Percentiles rank a stretch among this genome's conserved stretches.
phyloP scores from a whole-genome alignment of 2,888 invertebrate species.

The Hermodice carunculata region DNA sequence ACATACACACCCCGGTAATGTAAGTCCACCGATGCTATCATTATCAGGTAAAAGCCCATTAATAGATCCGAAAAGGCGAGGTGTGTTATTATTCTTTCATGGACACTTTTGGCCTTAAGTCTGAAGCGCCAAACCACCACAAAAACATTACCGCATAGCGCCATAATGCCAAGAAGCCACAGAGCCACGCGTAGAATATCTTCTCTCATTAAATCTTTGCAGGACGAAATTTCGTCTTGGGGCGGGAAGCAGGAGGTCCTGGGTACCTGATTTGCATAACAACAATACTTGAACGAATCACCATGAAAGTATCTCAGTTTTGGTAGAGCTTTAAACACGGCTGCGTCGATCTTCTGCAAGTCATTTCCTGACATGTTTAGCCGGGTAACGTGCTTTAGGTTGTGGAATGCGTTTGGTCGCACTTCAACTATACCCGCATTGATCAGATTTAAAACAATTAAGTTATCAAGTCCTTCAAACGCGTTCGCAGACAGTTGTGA shows the following conservation, averaged over 20 bases:
- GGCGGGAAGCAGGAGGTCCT: constrained; percentile 48
- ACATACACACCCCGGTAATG: constrained; percentile 43
- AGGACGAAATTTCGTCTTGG: constrained; percentile 45
- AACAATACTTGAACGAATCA: constrained; percentile 20
- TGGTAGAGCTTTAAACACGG: not conserved
- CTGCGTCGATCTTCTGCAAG: no score
- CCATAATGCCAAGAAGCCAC: constrained; percentile 41
- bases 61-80: constrained; percentile 45
- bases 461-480: not conserved
- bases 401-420: no score
- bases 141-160: constrained; percentile 38
- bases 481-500: not conserved
- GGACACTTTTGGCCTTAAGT: constrained; percentile 10
- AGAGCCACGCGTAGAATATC: constrained; percentile 36
- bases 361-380: no score
- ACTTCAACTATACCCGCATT: no score
- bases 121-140: constrained; percentile 31
- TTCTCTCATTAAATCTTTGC: constrained; percentile 45
- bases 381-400: no score
- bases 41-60: constrained; percentile 48
- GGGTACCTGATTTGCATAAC: constrained; percentile 5
- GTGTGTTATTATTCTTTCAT: constrained; percentile 19
- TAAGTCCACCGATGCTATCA: constrained; percentile 44
- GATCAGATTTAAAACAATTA: not conserved
- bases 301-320: constrained; percentile 10